Conservation (phyloP, 2,888 invertebrate genomes). For the Allygus modestus region DNA sequence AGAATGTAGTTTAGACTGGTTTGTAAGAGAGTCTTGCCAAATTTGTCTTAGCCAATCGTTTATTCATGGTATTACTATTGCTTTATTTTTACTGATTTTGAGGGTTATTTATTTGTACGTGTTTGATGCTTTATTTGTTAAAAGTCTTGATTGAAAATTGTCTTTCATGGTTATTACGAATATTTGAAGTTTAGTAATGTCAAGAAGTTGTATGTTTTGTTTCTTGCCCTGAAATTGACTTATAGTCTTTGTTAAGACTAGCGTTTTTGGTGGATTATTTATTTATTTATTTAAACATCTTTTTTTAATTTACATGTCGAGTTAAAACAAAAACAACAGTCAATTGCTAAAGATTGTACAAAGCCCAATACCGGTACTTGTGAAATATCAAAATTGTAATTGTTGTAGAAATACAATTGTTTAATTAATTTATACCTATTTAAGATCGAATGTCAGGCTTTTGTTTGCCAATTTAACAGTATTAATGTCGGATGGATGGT, state of each 20-base stretch:
- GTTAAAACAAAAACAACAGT: not conserved
- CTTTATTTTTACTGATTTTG: constrained; percentile 13
- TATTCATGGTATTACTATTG: constrained; percentile 38
- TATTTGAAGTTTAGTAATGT: not conserved
- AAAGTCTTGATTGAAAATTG: constrained; percentile 16
- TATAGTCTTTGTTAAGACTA: not conserved
- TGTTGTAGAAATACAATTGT: not conserved
- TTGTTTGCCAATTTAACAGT: constrained; percentile 38
- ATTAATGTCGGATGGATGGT: constrained; percentile 48
- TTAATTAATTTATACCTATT: constrained; percentile 25
- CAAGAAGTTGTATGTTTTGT: not conserved
- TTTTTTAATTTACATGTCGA: not conserved
- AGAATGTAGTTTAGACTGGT: constrained; percentile 3
- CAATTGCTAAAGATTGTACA: not conserved
- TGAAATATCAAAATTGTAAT: constrained; percentile 20
- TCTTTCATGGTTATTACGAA: constrained; percentile 8
- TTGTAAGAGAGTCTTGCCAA: constrained; percentile 41
- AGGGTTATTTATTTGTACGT: constrained; percentile 41
- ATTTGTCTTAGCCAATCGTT: constrained; percentile 46
- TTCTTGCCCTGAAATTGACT: not conserved
- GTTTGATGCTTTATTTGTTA: constrained; percentile 28
- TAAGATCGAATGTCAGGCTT: not conserved
- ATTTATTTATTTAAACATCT: not conserved
- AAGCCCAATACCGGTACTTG: constrained; percentile 2
- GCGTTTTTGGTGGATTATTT: not conserved